Conservation (phyloP, 1,140 invertebrate species). For the Leguminivora glycinivorella region DNA sequence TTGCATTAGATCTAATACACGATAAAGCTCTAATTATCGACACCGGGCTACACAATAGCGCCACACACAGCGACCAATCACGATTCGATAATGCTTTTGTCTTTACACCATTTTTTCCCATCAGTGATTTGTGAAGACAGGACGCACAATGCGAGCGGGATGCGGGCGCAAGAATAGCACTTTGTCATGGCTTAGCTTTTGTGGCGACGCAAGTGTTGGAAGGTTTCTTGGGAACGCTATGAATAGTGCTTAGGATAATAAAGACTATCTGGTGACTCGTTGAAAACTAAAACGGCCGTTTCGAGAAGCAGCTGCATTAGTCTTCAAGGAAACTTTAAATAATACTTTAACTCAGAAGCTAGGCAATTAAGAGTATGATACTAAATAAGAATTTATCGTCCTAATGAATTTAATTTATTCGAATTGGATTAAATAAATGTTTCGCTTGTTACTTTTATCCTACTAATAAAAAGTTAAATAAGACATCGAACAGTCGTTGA, state of each 20-base stretch:
- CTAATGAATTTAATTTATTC: not conserved
- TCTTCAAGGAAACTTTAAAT: not conserved
- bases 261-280: conserved; percentile 21
- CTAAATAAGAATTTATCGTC: not conserved
- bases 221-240: conserved; percentile 38
- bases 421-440: not conserved
- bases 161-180: conserved; percentile 61
- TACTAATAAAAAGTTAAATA: not conserved
- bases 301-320: not conserved
- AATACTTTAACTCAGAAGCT: not conserved
- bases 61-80: conserved; percentile 62
- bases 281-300: not conserved
- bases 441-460: not conserved
- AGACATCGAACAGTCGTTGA: not conserved
- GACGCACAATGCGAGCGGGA: conserved; percentile 61
- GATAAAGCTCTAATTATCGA: conserved; percentile 59
- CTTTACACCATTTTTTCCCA: conserved; percentile 52
- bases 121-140: conserved; percentile 66
- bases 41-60: conserved; percentile 39
- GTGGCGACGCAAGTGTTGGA: conserved; percentile 49
- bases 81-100: conserved; percentile 52
- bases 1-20: conserved; percentile 42
- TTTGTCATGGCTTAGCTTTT: conserved; percentile 51
- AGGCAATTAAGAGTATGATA: too few relatives aligned
- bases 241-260: conserved; percentile 33